phyloP scores from a whole-genome alignment of 2,113 vertebrate species.

The Tympanuchus pallidicinctus region DNA sequence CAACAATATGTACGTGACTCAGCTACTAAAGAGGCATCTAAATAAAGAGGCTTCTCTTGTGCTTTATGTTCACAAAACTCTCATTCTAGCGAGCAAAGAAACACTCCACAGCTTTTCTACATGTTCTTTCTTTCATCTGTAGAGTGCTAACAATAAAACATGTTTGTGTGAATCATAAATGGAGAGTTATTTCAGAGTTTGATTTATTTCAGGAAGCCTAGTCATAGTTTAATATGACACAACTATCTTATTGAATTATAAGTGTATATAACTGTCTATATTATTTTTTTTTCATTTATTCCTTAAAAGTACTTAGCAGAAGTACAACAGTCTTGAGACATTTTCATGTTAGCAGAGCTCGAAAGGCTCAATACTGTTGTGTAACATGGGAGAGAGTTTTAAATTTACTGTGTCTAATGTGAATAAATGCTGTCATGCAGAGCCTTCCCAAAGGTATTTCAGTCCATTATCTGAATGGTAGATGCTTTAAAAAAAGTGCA shows the following conservation, averaged over 20 bases:
- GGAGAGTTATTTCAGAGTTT: not conserved
- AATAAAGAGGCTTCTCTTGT: constrained; percentile 67
- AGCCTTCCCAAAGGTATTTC: not conserved
- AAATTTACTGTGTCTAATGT: not conserved
- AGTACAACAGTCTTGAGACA: not conserved
- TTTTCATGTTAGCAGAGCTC: constrained; percentile 25
- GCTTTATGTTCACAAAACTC: constrained; percentile 63
- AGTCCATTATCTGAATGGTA: not conserved
- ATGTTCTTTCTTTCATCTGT: constrained; percentile 56
- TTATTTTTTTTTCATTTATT: not conserved
- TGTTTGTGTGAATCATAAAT: constrained; percentile 28
- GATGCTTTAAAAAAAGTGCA: constrained; percentile 18
- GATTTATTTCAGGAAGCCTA: not conserved
- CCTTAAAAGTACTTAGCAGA: not conserved
- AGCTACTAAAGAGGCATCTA: constrained; percentile 69
- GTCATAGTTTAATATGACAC: not conserved
- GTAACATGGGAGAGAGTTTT: not conserved
- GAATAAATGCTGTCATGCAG: not conserved
- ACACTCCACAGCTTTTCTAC: constrained; percentile 52
- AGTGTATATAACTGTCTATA: not conserved
- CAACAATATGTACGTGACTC: constrained; percentile 62
- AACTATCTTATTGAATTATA: not conserved
- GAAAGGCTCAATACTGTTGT: not conserved
- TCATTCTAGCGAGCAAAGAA: constrained; percentile 51
- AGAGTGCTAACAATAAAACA: constrained; percentile 31